Evolutionary conservation across 1,140 invertebrate genomes (phyloP).

Genomic region (Apis dorsata): DNA sequence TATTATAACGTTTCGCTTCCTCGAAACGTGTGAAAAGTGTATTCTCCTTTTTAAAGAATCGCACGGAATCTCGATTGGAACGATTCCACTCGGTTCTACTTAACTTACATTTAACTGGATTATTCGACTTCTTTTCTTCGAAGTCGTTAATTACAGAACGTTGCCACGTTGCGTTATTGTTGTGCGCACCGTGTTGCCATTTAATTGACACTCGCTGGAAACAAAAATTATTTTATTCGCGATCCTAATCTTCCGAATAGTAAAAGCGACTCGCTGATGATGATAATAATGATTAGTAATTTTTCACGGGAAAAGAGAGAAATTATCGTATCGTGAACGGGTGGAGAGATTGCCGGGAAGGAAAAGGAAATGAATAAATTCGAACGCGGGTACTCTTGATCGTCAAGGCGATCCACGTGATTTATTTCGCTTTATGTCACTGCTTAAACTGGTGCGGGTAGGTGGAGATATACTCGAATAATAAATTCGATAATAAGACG

Average conservation of each 20-base stretch:
- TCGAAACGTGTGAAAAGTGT: too few relatives aligned
- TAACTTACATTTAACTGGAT: too few relatives aligned
- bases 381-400: conserved; percentile 53
- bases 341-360: background rate
- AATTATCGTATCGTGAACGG: too few relatives aligned
- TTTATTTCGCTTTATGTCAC: conserved; percentile 51
- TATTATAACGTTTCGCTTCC: too few relatives aligned
- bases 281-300: background rate
- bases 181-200: background rate
- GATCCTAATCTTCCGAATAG: background rate
- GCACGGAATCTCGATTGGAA: too few relatives aligned
- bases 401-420: conserved; percentile 49
- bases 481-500: conserved; percentile 65
- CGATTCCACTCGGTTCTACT: too few relatives aligned
- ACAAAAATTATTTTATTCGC: conserved; percentile 21
- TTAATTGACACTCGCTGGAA: background rate
- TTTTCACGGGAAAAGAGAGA: background rate
- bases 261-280: conserved; percentile 12
- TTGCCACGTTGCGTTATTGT: background rate
- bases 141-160: too few relatives aligned
- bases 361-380: conserved; percentile 51
- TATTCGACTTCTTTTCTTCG: too few relatives aligned
- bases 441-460: conserved; percentile 49
- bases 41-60: too few relatives aligned
- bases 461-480: conserved; percentile 51